Conservation (phyloP, 2,113 vertebrate species). For the Anguilla japonica region DNA sequence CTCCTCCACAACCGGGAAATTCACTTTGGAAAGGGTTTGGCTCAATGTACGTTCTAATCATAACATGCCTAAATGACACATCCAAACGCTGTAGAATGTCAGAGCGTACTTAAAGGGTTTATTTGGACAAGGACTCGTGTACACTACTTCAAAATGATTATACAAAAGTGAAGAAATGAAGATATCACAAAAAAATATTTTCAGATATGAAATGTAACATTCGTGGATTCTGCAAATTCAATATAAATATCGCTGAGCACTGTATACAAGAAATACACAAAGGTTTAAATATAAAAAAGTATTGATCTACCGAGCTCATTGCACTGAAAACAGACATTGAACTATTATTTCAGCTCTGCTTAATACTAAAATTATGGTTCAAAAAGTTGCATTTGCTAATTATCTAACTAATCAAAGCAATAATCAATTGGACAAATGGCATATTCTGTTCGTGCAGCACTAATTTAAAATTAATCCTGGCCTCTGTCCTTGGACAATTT, state of each 20-base stretch:
- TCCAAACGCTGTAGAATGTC: too few species aligned
- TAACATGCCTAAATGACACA: background rate
- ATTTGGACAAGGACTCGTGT: too few species aligned
- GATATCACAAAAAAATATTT: too few species aligned
- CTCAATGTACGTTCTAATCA: background rate
- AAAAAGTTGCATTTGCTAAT: constrained; percentile 17
- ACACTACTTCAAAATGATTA: too few species aligned
- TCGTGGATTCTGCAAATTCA: too few species aligned
- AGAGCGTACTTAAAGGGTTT: too few species aligned
- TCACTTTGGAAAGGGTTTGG: too few species aligned
- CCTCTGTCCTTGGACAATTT: constrained; percentile 23
- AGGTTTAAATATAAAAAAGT: background rate
- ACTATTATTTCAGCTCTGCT: background rate
- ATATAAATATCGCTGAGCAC: too few species aligned
- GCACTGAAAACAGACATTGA: background rate
- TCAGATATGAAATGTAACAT: too few species aligned
- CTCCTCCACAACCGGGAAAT: too few species aligned
- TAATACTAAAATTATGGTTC: background rate
- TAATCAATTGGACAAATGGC: constrained; percentile 13
- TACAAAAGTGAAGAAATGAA: too few species aligned
- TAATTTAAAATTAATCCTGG: constrained; percentile 28
- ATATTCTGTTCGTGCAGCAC: constrained; percentile 23
- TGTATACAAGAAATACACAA: background rate
- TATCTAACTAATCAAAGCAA: constrained; percentile 18
- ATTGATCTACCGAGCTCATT: background rate